phyloP scores from a whole-genome alignment of 2,797 vertebrate genomes.

The Eidolon dupreanum region DNA sequence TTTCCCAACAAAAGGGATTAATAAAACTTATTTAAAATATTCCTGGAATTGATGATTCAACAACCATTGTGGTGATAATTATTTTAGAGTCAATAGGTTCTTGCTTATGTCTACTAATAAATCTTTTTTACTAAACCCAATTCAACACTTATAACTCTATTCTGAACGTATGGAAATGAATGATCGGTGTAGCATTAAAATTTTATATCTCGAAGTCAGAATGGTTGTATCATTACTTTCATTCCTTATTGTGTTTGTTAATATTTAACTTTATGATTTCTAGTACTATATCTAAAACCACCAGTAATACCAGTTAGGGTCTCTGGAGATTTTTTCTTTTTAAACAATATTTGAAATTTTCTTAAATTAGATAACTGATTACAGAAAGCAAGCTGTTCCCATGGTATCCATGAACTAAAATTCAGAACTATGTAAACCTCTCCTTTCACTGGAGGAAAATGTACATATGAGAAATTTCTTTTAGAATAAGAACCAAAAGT shows the following conservation, averaged over 20 bases:
- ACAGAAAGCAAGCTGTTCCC: neutral
- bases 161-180: neutral
- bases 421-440: neutral
- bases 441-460: neutral
- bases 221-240: neutral
- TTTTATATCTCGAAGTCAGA: neutral
- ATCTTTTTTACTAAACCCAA: neutral
- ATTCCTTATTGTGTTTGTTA: neutral
- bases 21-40: neutral
- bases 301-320: neutral
- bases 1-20: neutral
- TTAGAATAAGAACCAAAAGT: neutral
- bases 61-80: neutral
- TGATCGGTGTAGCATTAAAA: neutral
- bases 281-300: neutral
- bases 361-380: conserved; percentile 36
- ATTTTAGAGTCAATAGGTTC: neutral
- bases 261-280: neutral
- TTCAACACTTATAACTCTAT: neutral
- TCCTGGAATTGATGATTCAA: neutral
- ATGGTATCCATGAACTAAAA: neutral
- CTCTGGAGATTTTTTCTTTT: neutral
- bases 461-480: neutral
- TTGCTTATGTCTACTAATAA: neutral
- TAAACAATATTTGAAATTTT: conserved; percentile 2